Conservation (phyloP, 2,113 vertebrate genomes). For the Columba livia region DNA sequence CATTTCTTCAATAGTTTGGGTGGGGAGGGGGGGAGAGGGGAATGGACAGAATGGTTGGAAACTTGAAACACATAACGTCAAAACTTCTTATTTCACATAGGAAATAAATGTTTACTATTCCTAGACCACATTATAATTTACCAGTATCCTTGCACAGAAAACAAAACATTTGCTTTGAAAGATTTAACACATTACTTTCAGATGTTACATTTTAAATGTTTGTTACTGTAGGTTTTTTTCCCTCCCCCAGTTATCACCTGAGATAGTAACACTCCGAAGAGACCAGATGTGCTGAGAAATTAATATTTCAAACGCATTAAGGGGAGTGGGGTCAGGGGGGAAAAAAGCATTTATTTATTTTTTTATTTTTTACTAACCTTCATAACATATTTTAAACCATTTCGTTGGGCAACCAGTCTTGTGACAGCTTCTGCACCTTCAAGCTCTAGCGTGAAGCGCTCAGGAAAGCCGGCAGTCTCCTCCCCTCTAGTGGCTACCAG, state of each 20-base stretch:
- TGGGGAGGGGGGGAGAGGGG: neutral
- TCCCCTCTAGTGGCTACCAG: conserved; percentile 83
- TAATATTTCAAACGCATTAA: conserved; percentile 44
- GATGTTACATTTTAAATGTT: conserved; percentile 38
- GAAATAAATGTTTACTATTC: neutral
- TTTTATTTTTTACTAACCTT: conserved; percentile 72
- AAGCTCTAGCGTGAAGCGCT: conserved; percentile 60
- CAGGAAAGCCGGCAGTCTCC: conserved; percentile 80
- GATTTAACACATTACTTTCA: conserved; percentile 39
- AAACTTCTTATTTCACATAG: conserved; percentile 28
- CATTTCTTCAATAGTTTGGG: neutral
- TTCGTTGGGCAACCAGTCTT: conserved; percentile 65
- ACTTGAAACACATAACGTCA: conserved; percentile 25
- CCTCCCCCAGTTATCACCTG: neutral
- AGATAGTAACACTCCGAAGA: neutral
- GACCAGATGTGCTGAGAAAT: conserved; percentile 38
- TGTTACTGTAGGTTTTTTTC: neutral
- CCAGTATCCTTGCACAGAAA: conserved; percentile 2
- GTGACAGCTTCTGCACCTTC: conserved; percentile 71
- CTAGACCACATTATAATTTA: neutral
- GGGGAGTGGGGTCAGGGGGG: neutral
- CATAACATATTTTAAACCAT: conserved; percentile 67
- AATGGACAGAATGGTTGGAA: conserved; percentile 21
- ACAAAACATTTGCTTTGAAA: conserved; percentile 45
- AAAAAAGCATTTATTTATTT: neutral